Percentiles rank a stretch among this genome's conserved stretches.
These are phyloP conservation scores for Lutraria lutraria DNA, from an alignment of 2,888 invertebrate species.

Conservation along the genomic window DNA sequence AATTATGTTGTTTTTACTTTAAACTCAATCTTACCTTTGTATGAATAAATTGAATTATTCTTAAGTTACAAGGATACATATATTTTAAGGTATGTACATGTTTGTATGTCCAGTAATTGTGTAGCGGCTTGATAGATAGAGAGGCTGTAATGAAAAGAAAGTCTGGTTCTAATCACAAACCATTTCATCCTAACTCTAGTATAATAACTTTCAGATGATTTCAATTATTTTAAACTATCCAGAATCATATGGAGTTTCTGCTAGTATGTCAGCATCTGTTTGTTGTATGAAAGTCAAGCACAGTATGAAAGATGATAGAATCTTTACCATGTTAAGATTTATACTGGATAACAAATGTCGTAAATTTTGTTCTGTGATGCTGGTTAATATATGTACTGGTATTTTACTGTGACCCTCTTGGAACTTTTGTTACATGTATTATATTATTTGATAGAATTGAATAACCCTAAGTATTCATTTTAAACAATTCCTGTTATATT, in stretches of 20 bases:
- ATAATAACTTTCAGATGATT: conserved; percentile 34
- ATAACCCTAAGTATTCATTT: too few relatives aligned
- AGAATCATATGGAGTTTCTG: conserved; percentile 4
- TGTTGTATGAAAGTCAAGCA: conserved; percentile 16
- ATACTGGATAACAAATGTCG: neutral
- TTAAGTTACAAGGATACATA: neutral
- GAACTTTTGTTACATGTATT: too few relatives aligned
- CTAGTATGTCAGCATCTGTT: conserved; percentile 6
- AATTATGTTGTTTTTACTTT: too few relatives aligned
- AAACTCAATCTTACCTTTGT: neutral
- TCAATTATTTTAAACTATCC: conserved; percentile 44
- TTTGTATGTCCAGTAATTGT: conserved; percentile 13
- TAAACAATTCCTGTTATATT: too few relatives aligned
- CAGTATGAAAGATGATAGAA: neutral
- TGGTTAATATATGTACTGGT: too few relatives aligned
- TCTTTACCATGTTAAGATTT: conserved; percentile 23
- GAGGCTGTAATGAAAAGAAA: neutral
- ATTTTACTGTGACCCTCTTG: too few relatives aligned
- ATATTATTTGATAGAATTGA: too few relatives aligned
- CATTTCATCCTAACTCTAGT: conserved; percentile 14
- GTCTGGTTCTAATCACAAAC: conserved; percentile 32
- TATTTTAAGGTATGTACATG: neutral
- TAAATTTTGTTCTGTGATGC: too few relatives aligned
- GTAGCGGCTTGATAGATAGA: neutral
- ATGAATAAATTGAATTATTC: conserved; percentile 1